A percentile compares a stretch with the other conserved stretches of the same genome.
Evolutionary conservation across 2,113 vertebrate species (phyloP).

Genomic region (Coracopsis vasa): DNA sequence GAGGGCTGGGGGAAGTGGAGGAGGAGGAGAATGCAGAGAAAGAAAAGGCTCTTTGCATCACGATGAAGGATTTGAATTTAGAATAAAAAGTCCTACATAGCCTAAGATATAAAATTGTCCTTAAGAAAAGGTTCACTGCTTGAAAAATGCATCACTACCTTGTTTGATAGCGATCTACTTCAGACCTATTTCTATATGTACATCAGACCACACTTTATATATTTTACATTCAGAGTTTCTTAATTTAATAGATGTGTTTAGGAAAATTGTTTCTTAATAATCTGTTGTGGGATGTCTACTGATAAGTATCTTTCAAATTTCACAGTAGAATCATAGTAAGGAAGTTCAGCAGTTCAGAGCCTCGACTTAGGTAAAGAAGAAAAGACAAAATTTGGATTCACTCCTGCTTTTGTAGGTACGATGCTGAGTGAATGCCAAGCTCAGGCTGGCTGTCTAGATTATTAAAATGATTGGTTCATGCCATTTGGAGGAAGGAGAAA

Average conservation of each 20-base stretch:
- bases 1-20: not conserved
- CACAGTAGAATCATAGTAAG: not conserved
- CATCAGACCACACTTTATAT: not conserved
- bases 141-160: not conserved
- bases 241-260: not conserved
- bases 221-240: not conserved
- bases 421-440: not conserved
- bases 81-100: not conserved
- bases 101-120: not conserved
- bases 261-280: not conserved
- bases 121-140: not conserved
- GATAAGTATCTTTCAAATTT: slow-evolving; percentile 1
- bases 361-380: not conserved
- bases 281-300: not conserved
- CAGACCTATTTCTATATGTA: not conserved
- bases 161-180: not conserved
- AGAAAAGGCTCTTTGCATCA: not conserved
- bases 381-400: not conserved
- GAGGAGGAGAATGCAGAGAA: not conserved
- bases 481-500: not conserved
- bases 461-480: slow-evolving; percentile 2
- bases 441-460: slow-evolving; percentile 1
- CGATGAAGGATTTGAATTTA: not conserved
- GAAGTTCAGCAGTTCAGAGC: not conserved
- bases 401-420: not conserved